Evolutionary conservation across 2,113 vertebrate species (phyloP), one percentile per base, ranked within the genome.

Genomic region (Ceyx margarethae): DNA sequence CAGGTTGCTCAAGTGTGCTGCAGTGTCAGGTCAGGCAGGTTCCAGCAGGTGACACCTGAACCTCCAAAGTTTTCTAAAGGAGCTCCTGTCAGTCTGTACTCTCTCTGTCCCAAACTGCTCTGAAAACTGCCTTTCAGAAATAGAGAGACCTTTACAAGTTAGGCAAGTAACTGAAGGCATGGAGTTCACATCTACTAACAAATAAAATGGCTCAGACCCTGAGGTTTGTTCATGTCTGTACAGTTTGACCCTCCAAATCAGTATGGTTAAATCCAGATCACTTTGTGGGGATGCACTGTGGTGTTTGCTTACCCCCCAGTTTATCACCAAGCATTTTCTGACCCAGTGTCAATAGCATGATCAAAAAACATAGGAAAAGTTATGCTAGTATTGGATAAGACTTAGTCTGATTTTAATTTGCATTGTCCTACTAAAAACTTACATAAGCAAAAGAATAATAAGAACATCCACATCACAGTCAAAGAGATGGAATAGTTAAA

Each of bases 231-330:
- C 11, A 1, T 51, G 66, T 58, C 79, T 29, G 40, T 57, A 37
- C 25, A 13, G 67, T 58, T 62, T n/a, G 31, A 76, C 13, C 37
- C 11, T 77, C 37, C 67, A 60, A 23, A 65, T 50, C 85, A 16
- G 2, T 0, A 0, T 62, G 22, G 16, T 60, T 74, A 51, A 76
- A 60, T 69, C 42, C 67, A 50, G 8, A 51, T 60, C 0, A 3
- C 18, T 89, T 58, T n/a, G 18, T 28, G 31, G 64, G 66, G 9
- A 5, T 60, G 58, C 58, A 31, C 74, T 2, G 0, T 29, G 19
- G 5, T 3, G 0, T 29, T 4, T 67, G 10, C 50, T 85, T 61
- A 33, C 17, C 26, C n/a, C 29, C 7, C 35, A 35, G 7, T 37
- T 81, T 64, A n/a, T 75, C 35, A 48, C 46, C 68, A 64, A 13